Percentiles rank a stretch among this genome's conserved stretches.
phyloP scores from a whole-genome alignment of 23 tunicate species.

The Botrylloides violaceus region DNA sequence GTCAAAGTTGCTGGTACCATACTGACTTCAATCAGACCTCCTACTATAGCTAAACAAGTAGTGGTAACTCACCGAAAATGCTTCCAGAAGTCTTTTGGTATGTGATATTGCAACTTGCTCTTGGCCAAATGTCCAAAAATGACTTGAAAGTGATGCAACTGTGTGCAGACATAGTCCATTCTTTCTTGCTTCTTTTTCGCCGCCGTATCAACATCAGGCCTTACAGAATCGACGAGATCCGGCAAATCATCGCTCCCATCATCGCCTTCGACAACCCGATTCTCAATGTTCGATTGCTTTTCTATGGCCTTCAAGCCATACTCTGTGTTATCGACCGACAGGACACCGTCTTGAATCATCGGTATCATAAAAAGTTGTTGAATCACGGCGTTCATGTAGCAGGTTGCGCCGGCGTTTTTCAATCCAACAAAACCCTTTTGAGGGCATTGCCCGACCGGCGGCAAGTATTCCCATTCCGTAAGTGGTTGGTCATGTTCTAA shows the following conservation, averaged over 20 bases:
- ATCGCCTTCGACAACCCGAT: background rate
- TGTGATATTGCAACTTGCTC: slow-evolving; percentile 22
- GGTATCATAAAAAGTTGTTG: slow-evolving; percentile 42
- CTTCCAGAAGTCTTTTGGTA: slow-evolving; percentile 25
- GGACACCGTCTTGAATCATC: slow-evolving; percentile 8
- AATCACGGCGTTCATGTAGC: slow-evolving; percentile 38
- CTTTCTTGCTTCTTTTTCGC: slow-evolving; percentile 5
- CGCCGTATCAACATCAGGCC: background rate
- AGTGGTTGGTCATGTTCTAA: slow-evolving; percentile 18
- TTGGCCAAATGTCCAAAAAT: slow-evolving; percentile 25
- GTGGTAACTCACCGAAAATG: slow-evolving; percentile 19
- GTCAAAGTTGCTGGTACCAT: background rate
- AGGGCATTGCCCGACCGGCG: slow-evolving; percentile 24
- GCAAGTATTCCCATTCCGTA: slow-evolving; percentile 20
- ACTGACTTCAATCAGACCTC: background rate
- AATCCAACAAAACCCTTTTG: slow-evolving; percentile 28
- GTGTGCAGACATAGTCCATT: slow-evolving; percentile 19
- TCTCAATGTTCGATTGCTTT: background rate
- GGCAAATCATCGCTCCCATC: background rate
- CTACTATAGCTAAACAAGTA: background rate
- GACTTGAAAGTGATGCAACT: slow-evolving; percentile 21
- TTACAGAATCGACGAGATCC: background rate
- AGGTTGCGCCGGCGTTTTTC: slow-evolving; percentile 43
- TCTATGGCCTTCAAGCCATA: slow-evolving; percentile 21
- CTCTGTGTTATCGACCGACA: slow-evolving; percentile 14